phyloP scores from a whole-genome alignment of 2,797 vertebrate species.

The Avahi laniger region DNA sequence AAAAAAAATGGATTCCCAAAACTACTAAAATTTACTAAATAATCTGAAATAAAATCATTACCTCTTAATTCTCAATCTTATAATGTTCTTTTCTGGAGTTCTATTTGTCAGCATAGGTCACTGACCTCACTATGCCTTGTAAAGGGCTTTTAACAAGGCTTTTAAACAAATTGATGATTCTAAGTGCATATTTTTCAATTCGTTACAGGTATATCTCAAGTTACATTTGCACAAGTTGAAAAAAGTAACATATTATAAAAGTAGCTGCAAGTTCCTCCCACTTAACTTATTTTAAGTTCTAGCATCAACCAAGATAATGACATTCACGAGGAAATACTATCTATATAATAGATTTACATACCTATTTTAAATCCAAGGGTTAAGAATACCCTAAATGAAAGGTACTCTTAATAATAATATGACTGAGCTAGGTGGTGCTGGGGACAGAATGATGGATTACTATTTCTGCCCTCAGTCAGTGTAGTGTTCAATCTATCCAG shows the following conservation, averaged over 20 bases:
- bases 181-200: not conserved
- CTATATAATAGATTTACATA: not conserved
- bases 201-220: not conserved
- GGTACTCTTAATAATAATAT: too few species aligned
- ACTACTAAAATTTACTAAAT: not conserved
- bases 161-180: slow-evolving; percentile 26
- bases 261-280: slow-evolving; percentile 5
- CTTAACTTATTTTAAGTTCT: slow-evolving; percentile 38
- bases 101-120: not conserved
- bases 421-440: not conserved
- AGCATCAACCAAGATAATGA: slow-evolving; percentile 24
- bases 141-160: not conserved
- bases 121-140: not conserved
- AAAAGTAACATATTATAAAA: not conserved
- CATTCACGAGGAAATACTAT: not conserved
- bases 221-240: slow-evolving; percentile 19
- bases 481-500: not conserved
- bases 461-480: not conserved
- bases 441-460: not conserved
- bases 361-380: not conserved
- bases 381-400: not conserved
- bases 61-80: not conserved
- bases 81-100: not conserved
- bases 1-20: not conserved
- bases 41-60: not conserved